These are phyloP conservation scores for Mellilla xanthometata DNA, from an alignment of 2,888 invertebrate species.

Conservation along the genomic window DNA sequence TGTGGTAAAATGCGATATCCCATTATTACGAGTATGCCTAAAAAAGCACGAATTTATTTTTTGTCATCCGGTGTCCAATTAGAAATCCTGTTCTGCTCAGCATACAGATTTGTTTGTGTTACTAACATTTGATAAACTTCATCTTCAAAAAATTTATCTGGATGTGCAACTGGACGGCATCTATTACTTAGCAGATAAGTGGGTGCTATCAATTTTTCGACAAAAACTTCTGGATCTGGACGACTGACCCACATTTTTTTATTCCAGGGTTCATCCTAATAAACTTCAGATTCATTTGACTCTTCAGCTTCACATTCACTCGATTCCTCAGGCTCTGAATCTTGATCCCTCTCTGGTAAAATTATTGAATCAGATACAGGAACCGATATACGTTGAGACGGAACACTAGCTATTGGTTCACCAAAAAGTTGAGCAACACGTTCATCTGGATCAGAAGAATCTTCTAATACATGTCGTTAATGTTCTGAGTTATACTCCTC, in stretches of 20 bases:
- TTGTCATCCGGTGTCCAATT: too few species aligned
- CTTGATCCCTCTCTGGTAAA: neutral
- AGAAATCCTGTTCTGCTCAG: too few species aligned
- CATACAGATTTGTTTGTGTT: too few species aligned
- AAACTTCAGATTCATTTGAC: slow-evolving; percentile 1
- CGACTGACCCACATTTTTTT: slow-evolving; percentile 12
- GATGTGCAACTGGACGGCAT: slow-evolving; percentile 5
- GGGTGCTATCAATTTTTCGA: slow-evolving; percentile 9
- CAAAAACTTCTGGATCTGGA: slow-evolving; percentile 11
- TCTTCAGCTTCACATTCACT: neutral
- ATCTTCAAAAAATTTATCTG: slow-evolving; percentile 11
- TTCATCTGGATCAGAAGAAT: slow-evolving; percentile 6
- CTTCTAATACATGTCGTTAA: slow-evolving; percentile 10
- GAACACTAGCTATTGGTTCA: slow-evolving; percentile 3
- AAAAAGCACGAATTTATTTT: too few species aligned
- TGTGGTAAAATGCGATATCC: too few species aligned
- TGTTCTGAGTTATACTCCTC: slow-evolving; percentile 7
- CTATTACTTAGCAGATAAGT: slow-evolving; percentile 7
- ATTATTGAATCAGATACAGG: slow-evolving; percentile 4
- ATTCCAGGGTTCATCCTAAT: slow-evolving; percentile 8
- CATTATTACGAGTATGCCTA: too few species aligned
- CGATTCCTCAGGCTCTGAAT: slow-evolving; percentile 1
- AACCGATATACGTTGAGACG: slow-evolving; percentile 1
- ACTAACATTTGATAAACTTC: slow-evolving; percentile 16
- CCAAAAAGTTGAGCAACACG: slow-evolving; percentile 6